Conservation (phyloP, 2,888 invertebrate species). For the Euplexia lucipara region DNA sequence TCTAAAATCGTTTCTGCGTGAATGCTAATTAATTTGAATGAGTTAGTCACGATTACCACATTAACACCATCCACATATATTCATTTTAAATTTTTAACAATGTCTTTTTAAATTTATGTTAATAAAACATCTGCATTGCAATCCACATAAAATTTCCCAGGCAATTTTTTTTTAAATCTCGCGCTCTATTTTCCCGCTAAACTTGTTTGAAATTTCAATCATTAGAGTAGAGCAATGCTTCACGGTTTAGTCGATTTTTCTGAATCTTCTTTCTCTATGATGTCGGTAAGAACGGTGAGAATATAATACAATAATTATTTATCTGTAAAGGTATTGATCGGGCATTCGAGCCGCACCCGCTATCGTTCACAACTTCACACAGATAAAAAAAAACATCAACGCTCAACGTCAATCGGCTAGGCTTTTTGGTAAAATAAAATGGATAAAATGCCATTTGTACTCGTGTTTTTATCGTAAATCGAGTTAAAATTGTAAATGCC, state of each 20-base stretch:
- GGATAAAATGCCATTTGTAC: slow-evolving; percentile 30
- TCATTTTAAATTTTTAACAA: neutral
- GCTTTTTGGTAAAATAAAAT: slow-evolving; percentile 14
- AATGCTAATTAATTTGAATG: neutral
- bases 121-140: too few relatives aligned
- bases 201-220: slow-evolving; percentile 14
- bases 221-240: slow-evolving; percentile 6
- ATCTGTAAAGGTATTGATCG: slow-evolving; percentile 36
- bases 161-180: slow-evolving; percentile 13
- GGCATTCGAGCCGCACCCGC: slow-evolving; percentile 20
- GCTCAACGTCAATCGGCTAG: slow-evolving; percentile 34
- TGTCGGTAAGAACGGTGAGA: slow-evolving; percentile 3
- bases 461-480: slow-evolving; percentile 24
- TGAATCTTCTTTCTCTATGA: neutral
- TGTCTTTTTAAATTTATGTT: too few relatives aligned
- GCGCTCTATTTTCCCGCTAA: slow-evolving; percentile 49
- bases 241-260: slow-evolving; percentile 20
- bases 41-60: too few relatives aligned
- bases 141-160: too few relatives aligned
- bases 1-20: neutral
- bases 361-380: slow-evolving; percentile 27
- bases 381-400: slow-evolving; percentile 35
- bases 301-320: slow-evolving; percentile 9
- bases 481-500: slow-evolving; percentile 23
- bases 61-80: neutral